These are phyloP conservation scores for Pomatostomus ruficeps DNA, from an alignment of 2,113 vertebrate species.

Conservation along the genomic window DNA sequence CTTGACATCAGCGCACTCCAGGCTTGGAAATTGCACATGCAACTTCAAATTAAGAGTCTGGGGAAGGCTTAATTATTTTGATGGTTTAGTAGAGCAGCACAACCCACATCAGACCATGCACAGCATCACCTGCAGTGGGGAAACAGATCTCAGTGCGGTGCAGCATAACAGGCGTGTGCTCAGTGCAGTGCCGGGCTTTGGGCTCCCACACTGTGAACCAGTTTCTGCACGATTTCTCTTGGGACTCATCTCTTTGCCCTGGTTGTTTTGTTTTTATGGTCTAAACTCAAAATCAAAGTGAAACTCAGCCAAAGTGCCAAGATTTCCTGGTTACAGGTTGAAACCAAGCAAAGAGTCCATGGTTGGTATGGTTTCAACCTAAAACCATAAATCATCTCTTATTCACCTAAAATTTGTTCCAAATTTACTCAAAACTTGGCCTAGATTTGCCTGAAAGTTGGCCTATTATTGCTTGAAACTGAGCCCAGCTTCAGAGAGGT, in stretches of 20 bases:
- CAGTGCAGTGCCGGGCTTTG: neutral
- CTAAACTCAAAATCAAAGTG: neutral
- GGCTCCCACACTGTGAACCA: neutral
- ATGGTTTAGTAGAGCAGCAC: neutral
- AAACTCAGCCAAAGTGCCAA: neutral
- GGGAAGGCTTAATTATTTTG: neutral
- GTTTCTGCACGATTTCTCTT: neutral
- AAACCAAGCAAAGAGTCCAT: neutral
- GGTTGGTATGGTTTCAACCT: slow-evolving; percentile 9
- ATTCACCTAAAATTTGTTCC: slow-evolving; percentile 32
- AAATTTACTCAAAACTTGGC: slow-evolving; percentile 46
- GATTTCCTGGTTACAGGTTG: neutral
- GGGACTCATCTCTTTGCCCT: neutral
- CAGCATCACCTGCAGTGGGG: rapidly evolving
- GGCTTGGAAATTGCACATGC: neutral
- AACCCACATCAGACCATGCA: neutral
- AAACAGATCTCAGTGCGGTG: neutral
- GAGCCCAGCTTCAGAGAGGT: slow-evolving; percentile 41
- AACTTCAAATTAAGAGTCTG: neutral
- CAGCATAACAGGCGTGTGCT: neutral
- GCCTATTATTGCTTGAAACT: slow-evolving; percentile 27
- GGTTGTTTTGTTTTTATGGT: neutral
- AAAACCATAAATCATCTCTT: slow-evolving; percentile 29
- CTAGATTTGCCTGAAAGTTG: slow-evolving; percentile 11
- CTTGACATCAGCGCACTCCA: neutral